phyloP scores from a whole-genome alignment of 2,113 vertebrate genomes.

The Glaucidium brasilianum region DNA sequence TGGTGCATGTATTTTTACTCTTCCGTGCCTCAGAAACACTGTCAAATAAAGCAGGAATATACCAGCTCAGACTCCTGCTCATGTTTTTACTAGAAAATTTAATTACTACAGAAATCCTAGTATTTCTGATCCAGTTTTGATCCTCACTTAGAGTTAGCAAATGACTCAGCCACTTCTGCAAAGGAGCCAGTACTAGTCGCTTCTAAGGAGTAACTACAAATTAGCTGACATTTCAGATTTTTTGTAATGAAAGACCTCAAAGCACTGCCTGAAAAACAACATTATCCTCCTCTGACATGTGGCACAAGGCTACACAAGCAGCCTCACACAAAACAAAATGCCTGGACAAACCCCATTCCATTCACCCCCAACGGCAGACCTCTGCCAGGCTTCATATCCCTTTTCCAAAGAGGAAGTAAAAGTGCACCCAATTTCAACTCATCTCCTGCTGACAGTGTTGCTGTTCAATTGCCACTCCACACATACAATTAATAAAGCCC shows the following conservation, averaged over 20 bases:
- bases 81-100: neutral
- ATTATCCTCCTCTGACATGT: accelerated
- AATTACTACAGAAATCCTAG: neutral
- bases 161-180: neutral
- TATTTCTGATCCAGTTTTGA: neutral
- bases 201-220: neutral
- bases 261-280: neutral
- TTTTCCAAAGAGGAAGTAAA: neutral
- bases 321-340: neutral
- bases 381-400: neutral
- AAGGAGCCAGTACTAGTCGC: neutral
- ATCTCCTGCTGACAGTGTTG: neutral
- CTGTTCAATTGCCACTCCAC: neutral
- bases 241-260: neutral
- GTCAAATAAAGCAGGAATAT: neutral
- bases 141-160: neutral
- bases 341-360: neutral
- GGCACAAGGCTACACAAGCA: neutral
- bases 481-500: neutral
- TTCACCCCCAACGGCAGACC: neutral
- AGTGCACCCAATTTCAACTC: neutral
- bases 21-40: neutral
- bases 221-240: neutral
- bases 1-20: neutral
- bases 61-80: neutral